A percentile compares a stretch with the other conserved stretches of the same genome.
These are phyloP conservation scores for Melinopterus prodromus DNA, from an alignment of 2,888 invertebrate species.

Conservation along the genomic window DNA sequence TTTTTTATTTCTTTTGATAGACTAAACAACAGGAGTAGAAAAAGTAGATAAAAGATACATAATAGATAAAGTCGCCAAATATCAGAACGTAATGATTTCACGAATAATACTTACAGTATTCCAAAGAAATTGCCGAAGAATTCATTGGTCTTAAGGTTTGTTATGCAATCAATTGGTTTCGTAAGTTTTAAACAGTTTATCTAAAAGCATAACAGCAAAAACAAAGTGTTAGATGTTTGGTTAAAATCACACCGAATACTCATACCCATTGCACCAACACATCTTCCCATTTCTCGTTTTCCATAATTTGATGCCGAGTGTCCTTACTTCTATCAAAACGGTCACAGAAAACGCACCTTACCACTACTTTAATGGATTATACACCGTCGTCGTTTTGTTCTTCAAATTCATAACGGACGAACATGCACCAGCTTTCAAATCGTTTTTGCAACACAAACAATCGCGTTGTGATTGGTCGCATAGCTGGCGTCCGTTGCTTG, in stretches of 20 bases:
- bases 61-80: no score
- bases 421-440: not conserved
- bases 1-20: constrained; percentile 10
- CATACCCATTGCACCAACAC: constrained; percentile 54
- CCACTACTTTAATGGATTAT: not conserved
- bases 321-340: not conserved
- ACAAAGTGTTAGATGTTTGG: no score
- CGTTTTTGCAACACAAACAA: not conserved
- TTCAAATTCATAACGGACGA: not conserved
- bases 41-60: no score
- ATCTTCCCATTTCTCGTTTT: constrained; percentile 46
- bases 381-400: not conserved
- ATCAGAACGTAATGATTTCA: not conserved
- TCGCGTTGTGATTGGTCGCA: not conserved
- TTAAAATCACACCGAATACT: constrained; percentile 31
- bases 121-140: constrained; percentile 53
- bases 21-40: not conserved
- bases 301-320: constrained; percentile 22
- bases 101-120: constrained; percentile 52
- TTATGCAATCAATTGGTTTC: constrained; percentile 44
- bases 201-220: constrained; percentile 45
- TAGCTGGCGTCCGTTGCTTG: not conserved
- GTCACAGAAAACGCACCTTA: not conserved
- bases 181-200: constrained; percentile 56
- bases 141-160: constrained; percentile 51